phyloP scores from a whole-genome alignment of 2,113 vertebrate genomes.

The Mola mola region DNA sequence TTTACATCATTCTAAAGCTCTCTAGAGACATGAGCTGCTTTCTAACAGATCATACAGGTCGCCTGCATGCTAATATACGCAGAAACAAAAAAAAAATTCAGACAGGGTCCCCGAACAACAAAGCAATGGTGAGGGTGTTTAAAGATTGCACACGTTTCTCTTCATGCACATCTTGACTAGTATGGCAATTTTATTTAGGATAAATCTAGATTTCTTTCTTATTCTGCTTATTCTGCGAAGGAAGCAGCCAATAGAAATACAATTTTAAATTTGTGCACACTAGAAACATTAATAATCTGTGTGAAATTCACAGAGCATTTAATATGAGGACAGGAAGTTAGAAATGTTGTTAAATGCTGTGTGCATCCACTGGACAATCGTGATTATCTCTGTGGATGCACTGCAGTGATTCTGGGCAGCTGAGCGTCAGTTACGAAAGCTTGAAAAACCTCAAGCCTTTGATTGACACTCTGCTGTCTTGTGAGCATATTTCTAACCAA shows the following conservation, averaged over 20 bases:
- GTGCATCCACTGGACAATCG: background rate
- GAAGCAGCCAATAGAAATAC: background rate
- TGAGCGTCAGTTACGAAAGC: no score
- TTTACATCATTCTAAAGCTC: slow-evolving; percentile 35
- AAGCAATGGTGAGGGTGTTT: background rate
- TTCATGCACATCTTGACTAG: background rate
- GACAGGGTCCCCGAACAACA: slow-evolving; percentile 15
- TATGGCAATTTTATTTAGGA: no score
- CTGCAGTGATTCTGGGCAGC: slow-evolving; percentile 8
- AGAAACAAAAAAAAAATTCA: background rate
- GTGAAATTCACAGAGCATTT: slow-evolving; percentile 8
- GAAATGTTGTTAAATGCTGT: slow-evolving; percentile 9
- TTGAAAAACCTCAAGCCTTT: no score
- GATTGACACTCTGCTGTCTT: no score
- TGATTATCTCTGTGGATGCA: background rate
- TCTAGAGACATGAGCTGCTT: background rate
- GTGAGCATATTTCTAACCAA: no score
- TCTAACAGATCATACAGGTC: slow-evolving; percentile 5
- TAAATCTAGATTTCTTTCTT: no score
- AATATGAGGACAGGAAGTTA: background rate
- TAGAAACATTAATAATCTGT: background rate
- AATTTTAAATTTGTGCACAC: slow-evolving; percentile 6
- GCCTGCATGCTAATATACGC: slow-evolving; percentile 17
- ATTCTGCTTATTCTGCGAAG: no score
- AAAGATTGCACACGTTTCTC: background rate